Evolutionary conservation across 2,113 vertebrate genomes (phyloP), one percentile per base, ranked within the genome.

Genomic region (Barbus barbus): DNA sequence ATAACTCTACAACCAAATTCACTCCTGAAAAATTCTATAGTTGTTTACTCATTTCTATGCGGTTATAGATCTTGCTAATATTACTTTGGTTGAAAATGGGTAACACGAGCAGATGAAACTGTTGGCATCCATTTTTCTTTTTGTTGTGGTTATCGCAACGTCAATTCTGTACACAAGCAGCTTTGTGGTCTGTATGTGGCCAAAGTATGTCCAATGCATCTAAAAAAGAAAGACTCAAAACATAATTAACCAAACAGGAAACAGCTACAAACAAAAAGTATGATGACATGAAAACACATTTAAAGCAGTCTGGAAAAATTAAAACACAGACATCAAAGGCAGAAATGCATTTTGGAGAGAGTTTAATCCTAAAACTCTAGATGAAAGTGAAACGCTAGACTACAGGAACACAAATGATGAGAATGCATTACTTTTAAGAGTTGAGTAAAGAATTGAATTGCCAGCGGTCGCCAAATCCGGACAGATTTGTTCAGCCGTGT

Each of bases 261-360:
- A 24, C 38, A 80, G 83, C 73, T 82, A 86, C 65, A 89, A 75
- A 86, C n/a, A 81, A 84, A n/a, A 58, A 67, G 60, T 56, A 91
- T 90, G 86, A 88, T 88, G 86, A 51, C 4, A 78, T 78, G 51
- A 41, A 78, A 60, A 78, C 31, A 61, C 36, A 41, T 60, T 41
- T 26, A 41, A 60, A 78, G 56, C 76, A 61, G 31, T 77, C 75
- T 33, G 28, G 7, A 78, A 5, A 61, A 78, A 1, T 11, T 8
- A 18, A 26, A n/a, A n/a, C n/a, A 44, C 5, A 41, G 9, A 72
- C 44, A 38, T 44, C 69, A 36, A 24, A 73, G 20, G 69, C 74
- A 76, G 46, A 53, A 53, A 73, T 33, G 28, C 48, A 56, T 33
- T 33, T 51, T 13, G 26, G 26, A 31, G 18, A 33, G 22, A 44